Evolutionary conservation across 2,888 invertebrate genomes (phyloP).

Genomic region (Cheilosia scutellata): DNA sequence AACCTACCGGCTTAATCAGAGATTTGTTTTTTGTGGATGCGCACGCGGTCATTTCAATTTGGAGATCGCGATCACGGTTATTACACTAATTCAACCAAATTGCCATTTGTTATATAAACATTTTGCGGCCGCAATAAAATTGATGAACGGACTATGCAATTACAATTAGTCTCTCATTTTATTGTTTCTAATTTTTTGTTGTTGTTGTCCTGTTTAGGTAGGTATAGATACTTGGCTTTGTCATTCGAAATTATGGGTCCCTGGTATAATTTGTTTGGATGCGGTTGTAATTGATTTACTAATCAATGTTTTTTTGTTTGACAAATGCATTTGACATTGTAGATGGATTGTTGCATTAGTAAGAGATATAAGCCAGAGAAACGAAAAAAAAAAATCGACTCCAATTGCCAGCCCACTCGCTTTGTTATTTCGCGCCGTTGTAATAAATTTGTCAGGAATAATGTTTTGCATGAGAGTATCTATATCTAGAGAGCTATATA

Average conservation of each 20-base stretch:
- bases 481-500: constrained; percentile 16
- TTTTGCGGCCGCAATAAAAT: constrained; percentile 16
- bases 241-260: constrained; percentile 13
- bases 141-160: constrained; percentile 57
- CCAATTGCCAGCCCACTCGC: neutral
- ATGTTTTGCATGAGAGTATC: constrained; percentile 20
- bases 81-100: constrained; percentile 70
- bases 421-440: constrained; percentile 25
- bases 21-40: constrained; percentile 23
- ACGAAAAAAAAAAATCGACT: neutral
- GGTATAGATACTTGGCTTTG: neutral
- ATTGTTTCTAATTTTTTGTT: constrained; percentile 14
- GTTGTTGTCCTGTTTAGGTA: neutral
- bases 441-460: constrained; percentile 66
- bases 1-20: constrained; percentile 29
- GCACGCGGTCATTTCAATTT: constrained; percentile 43
- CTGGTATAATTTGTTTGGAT: constrained; percentile 33
- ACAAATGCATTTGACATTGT: constrained; percentile 61
- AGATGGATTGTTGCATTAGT: neutral
- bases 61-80: constrained; percentile 57
- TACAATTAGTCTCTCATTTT: constrained; percentile 54
- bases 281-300: constrained; percentile 51
- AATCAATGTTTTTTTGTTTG: constrained; percentile 46
- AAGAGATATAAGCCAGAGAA: neutral
- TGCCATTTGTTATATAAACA: constrained; percentile 57